Conservation (phyloP, 2,888 invertebrate species). For the Zaprionus lineosus region DNA sequence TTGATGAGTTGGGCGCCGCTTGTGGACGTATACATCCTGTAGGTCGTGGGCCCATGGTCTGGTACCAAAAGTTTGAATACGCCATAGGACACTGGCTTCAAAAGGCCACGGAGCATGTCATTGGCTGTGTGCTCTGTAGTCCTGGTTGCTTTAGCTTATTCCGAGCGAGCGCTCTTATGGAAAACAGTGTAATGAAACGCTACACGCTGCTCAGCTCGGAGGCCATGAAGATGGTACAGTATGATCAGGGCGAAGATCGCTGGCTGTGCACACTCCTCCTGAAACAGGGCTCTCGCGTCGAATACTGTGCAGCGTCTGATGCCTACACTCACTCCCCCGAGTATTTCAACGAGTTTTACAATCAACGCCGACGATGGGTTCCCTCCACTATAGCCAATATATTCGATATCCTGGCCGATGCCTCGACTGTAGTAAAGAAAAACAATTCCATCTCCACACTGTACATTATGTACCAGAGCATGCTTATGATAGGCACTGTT, state of each 20-base stretch:
- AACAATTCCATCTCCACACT: slow-evolving; percentile 95
- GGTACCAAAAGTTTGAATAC: slow-evolving; percentile 95
- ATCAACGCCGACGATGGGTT: slow-evolving; percentile 97
- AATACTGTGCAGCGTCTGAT: slow-evolving; percentile 97
- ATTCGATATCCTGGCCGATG: slow-evolving; percentile 91
- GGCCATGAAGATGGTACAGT: slow-evolving; percentile 94
- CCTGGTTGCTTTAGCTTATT: slow-evolving; percentile 96
- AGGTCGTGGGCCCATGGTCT: slow-evolving; percentile 91
- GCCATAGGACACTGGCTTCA: slow-evolving; percentile 97
- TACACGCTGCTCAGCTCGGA: slow-evolving; percentile 91
- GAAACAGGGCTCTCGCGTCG: slow-evolving; percentile 95
- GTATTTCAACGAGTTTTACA: slow-evolving; percentile 95
- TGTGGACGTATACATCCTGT: slow-evolving; percentile 96
- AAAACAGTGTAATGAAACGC: slow-evolving; percentile 93
- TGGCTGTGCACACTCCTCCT: slow-evolving; percentile 96
- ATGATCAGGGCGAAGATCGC: slow-evolving; percentile 98
- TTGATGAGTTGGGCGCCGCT: slow-evolving; percentile 91
- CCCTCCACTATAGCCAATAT: slow-evolving; percentile 98
- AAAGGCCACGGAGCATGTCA: slow-evolving; percentile 95
- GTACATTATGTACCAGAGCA: slow-evolving; percentile 89
- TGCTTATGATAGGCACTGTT: slow-evolving; percentile 88
- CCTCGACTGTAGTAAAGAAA: slow-evolving; percentile 89
- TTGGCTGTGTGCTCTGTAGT: slow-evolving; percentile 94
- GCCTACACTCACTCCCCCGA: slow-evolving; percentile 97
- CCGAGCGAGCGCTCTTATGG: slow-evolving; percentile 94